Evolutionary conservation across 1,140 invertebrate species (phyloP).

Genomic region (Bombus confusus): DNA sequence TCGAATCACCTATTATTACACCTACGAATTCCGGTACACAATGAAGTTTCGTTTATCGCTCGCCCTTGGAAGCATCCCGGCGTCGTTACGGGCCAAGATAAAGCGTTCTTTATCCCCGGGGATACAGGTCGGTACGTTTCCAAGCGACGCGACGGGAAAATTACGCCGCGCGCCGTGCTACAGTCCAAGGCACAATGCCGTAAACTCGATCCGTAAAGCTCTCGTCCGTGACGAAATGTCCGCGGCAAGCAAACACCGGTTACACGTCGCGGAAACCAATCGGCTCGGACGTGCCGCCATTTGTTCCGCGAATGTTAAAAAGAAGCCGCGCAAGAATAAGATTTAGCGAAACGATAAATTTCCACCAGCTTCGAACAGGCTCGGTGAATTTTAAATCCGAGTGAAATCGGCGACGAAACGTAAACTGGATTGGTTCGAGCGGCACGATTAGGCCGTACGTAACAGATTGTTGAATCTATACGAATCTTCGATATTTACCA

Average conservation of each 20-base stretch:
- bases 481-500: constrained; percentile 3
- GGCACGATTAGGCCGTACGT: not conserved
- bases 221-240: constrained; percentile 66
- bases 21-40: constrained; percentile 12
- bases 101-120: constrained; percentile 53
- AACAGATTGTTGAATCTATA: not conserved
- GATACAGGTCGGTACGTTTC: constrained; percentile 7
- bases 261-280: constrained; percentile 42
- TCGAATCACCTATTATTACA: not conserved
- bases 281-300: not conserved
- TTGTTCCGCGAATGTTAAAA: constrained; percentile 7
- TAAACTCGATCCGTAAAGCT: constrained; percentile 64
- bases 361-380: not conserved
- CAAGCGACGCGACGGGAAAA: not conserved
- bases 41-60: constrained; percentile 28
- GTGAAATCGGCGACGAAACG: not conserved
- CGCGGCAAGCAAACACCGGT: constrained; percentile 30
- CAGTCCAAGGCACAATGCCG: constrained; percentile 26
- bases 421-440: not conserved
- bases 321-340: not conserved
- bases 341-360: not conserved
- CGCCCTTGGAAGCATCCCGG: constrained; percentile 23
- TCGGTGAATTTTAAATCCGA: not conserved
- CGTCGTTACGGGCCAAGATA: constrained; percentile 50
- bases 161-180: not conserved